These are phyloP conservation scores for Ptilonorhynchus violaceus DNA, from an alignment of 2,113 vertebrate genomes.

Conservation along the genomic window DNA sequence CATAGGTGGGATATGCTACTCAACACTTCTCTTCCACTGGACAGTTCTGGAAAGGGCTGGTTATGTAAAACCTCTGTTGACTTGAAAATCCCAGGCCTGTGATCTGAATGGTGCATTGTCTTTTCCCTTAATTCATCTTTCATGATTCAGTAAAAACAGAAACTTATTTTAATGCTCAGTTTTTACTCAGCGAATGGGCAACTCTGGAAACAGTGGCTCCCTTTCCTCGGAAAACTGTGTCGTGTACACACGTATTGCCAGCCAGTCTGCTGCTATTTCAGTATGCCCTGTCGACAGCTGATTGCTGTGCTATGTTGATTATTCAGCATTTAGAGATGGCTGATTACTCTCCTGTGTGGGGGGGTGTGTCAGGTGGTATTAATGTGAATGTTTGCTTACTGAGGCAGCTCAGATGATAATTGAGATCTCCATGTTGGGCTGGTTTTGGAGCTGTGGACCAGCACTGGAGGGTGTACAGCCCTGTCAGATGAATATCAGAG, in stretches of 20 bases:
- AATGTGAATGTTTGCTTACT: neutral
- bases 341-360: neutral
- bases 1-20: neutral
- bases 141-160: neutral
- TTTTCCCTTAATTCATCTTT: neutral
- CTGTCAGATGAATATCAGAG: neutral
- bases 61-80: neutral
- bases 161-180: neutral
- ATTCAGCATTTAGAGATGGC: neutral
- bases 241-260: neutral
- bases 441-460: neutral
- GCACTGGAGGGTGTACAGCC: neutral
- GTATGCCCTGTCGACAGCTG: neutral
- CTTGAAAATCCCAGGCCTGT: neutral
- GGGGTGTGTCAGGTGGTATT: neutral
- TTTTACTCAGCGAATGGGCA: neutral
- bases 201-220: neutral
- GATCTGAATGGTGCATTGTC: neutral
- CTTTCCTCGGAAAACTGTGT: neutral
- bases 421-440: neutral
- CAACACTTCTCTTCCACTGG: neutral
- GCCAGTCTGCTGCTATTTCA: neutral
- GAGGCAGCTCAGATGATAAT: neutral
- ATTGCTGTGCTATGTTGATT: neutral
- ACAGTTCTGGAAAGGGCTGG: neutral